phyloP scores from a whole-genome alignment of 2,113 vertebrate genomes.

The Penelope pileata region DNA sequence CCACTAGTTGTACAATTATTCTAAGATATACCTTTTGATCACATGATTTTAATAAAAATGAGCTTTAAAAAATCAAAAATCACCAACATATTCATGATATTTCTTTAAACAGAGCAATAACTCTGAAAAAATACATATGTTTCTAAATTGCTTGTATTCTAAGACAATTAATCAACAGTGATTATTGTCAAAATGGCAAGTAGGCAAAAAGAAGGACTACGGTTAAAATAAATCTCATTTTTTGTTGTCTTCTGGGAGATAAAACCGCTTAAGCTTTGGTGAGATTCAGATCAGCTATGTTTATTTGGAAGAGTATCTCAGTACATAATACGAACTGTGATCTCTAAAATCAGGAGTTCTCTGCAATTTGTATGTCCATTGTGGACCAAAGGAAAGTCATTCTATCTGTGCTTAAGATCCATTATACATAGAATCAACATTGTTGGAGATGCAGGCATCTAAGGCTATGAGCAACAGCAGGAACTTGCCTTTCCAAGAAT shows the following conservation, averaged over 20 bases:
- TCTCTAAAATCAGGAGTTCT: accelerated
- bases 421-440: neutral
- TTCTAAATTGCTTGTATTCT: neutral
- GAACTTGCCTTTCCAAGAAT: neutral
- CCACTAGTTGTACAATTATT: neutral
- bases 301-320: neutral
- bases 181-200: neutral
- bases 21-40: neutral
- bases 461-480: neutral
- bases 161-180: neutral
- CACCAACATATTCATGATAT: neutral
- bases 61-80: neutral
- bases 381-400: neutral
- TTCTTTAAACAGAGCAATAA: neutral
- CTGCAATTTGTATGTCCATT: neutral
- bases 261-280: neutral
- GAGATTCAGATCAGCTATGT: neutral
- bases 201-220: neutral
- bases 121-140: neutral
- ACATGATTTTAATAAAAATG: neutral
- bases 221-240: neutral
- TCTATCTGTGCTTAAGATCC: neutral
- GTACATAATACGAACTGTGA: accelerated
- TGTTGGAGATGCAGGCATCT: neutral
- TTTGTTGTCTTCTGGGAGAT: neutral